phyloP scores from a whole-genome alignment of 2,888 invertebrate genomes.

The Rugalucina vietnamica region DNA sequence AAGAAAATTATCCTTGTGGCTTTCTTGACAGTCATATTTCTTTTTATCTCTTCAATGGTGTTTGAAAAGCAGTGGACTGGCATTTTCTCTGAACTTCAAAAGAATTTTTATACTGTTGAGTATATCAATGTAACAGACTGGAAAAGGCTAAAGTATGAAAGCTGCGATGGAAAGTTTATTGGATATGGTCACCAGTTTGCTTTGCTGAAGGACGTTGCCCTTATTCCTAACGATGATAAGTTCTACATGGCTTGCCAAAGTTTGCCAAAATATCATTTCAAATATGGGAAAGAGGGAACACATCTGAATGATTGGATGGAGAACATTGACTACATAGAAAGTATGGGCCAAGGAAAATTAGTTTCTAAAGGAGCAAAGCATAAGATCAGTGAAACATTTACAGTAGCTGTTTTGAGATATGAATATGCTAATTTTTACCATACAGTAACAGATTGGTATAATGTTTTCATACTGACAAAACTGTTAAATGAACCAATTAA shows the following conservation, averaged over 20 bases:
- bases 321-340: neutral
- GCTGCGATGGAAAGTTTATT: slow-evolving; percentile 54
- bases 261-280: slow-evolving; percentile 34
- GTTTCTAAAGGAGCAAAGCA: neutral
- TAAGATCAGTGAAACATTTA: neutral
- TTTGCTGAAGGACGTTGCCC: slow-evolving; percentile 47
- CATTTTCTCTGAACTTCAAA: slow-evolving; percentile 8
- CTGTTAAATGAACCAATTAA: slow-evolving; percentile 65
- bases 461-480: slow-evolving; percentile 75
- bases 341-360: neutral
- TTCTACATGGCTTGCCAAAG: slow-evolving; percentile 42
- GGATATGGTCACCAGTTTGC: slow-evolving; percentile 62
- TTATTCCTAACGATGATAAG: slow-evolving; percentile 38
- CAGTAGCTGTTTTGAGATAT: slow-evolving; percentile 75
- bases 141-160: slow-evolving; percentile 12
- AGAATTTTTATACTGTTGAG: neutral
- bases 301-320: slow-evolving; percentile 52
- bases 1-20: neutral
- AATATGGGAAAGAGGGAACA: slow-evolving; percentile 54
- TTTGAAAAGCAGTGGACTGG: neutral
- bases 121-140: slow-evolving; percentile 31
- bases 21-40: neutral
- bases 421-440: slow-evolving; percentile 81
- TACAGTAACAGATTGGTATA: slow-evolving; percentile 80
- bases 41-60: neutral